A percentile compares a stretch with the other conserved stretches of the same genome.
phyloP scores from a whole-genome alignment of 2,888 invertebrate species.

The Lithophane semibrunnea region DNA sequence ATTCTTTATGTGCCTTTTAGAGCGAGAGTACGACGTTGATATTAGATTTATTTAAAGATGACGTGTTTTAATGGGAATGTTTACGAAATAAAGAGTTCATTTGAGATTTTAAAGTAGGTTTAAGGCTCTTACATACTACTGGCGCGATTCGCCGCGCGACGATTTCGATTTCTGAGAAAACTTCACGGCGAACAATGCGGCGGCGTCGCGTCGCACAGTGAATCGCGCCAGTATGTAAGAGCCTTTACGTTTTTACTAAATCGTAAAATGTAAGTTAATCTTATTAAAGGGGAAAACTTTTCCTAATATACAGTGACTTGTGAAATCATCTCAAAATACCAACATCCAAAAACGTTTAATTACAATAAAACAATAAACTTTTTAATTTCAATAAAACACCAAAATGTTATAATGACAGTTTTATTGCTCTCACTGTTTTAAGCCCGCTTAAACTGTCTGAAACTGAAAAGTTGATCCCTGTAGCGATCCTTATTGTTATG shows the following conservation, averaged over 20 bases:
- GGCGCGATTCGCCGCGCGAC: no score
- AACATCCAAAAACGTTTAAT: slow-evolving; percentile 2
- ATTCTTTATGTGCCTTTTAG: slow-evolving; percentile 19
- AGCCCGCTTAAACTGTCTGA: slow-evolving; percentile 6
- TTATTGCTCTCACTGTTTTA: neutral
- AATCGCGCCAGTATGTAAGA: no score
- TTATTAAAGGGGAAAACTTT: neutral
- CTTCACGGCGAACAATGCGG: no score
- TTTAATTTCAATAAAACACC: no score
- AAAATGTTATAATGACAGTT: neutral
- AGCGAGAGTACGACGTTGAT: neutral
- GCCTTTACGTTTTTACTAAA: neutral
- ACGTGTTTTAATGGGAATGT: neutral
- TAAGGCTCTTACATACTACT: no score
- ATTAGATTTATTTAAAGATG: neutral
- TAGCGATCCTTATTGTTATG: neutral
- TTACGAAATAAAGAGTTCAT: neutral
- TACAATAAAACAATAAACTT: neutral
- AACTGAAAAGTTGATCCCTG: slow-evolving; percentile 11
- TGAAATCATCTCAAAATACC: neutral
- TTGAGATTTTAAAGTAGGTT: no score
- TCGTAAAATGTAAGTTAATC: neutral
- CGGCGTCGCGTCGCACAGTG: no score
- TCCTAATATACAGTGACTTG: neutral
- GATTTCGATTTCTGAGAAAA: no score